Evolutionary conservation across 2,113 vertebrate genomes (phyloP).

Genomic region (Cyanoderma ruficeps): DNA sequence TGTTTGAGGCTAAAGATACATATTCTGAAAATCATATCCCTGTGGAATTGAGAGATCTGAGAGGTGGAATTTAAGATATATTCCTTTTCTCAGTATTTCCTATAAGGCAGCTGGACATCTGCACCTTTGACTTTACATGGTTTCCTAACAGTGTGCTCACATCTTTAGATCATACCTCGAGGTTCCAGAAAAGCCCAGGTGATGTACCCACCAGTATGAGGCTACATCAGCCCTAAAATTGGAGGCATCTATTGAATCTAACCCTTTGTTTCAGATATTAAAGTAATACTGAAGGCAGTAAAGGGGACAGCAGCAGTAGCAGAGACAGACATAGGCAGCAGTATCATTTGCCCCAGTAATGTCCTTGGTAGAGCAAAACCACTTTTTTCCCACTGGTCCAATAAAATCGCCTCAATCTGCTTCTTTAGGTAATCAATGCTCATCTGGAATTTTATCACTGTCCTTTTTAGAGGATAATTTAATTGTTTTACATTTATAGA

Average conservation of each 20-base stretch:
- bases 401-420: constrained; percentile 13
- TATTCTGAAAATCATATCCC: background rate
- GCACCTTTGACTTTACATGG: background rate
- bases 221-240: background rate
- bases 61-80: background rate
- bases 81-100: background rate
- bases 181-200: background rate
- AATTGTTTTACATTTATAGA: constrained; percentile 36
- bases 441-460: constrained; percentile 55
- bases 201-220: background rate
- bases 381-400: background rate
- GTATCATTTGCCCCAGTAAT: background rate
- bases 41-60: background rate
- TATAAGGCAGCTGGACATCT: background rate
- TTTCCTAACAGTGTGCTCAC: background rate
- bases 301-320: background rate
- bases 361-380: background rate
- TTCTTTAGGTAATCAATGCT: constrained; percentile 13
- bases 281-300: background rate
- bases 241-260: background rate
- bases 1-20: background rate
- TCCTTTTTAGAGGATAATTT: constrained; percentile 56
- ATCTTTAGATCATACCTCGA: background rate
- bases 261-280: background rate
- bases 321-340: background rate